Evolutionary conservation across 2,888 invertebrate species (phyloP).

Genomic region (Theodoxus fluviatilis): DNA sequence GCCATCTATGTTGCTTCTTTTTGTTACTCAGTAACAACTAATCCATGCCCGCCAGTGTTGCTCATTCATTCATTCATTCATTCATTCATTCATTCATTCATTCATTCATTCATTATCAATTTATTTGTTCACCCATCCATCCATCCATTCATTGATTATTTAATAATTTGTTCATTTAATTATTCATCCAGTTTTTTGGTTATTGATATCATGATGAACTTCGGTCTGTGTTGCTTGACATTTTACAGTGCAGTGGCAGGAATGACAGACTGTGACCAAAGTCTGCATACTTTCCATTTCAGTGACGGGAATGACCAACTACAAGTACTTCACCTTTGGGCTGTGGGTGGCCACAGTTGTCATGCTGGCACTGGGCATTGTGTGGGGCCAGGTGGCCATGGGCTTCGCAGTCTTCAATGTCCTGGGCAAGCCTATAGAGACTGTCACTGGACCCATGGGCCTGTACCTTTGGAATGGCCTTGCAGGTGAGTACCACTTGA

Average conservation of each 20-base stretch:
- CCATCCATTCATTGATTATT: too few relatives aligned
- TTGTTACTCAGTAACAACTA: too few relatives aligned
- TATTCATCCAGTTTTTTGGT: too few relatives aligned
- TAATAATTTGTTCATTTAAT: too few relatives aligned
- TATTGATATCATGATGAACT: too few relatives aligned
- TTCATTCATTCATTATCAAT: not conserved
- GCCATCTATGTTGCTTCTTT: not conserved
- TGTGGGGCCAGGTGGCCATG: slow-evolving; percentile 73
- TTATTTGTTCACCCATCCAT: too few relatives aligned
- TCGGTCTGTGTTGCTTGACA: not conserved
- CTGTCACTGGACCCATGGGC: slow-evolving; percentile 75
- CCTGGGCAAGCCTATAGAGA: slow-evolving; percentile 77
- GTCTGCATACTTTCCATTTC: slow-evolving; percentile 21
- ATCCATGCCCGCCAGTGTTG: too few relatives aligned
- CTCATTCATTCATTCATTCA: not conserved
- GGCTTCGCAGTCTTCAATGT: slow-evolving; percentile 80
- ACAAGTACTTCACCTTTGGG: slow-evolving; percentile 72
- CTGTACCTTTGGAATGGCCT: slow-evolving; percentile 80
- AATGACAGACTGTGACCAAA: not conserved
- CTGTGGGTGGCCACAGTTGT: slow-evolving; percentile 81
- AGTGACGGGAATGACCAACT: slow-evolving; percentile 33
- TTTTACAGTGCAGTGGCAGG: not conserved
- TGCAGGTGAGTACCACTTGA: slow-evolving; percentile 72
- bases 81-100: not conserved
- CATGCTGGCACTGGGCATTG: slow-evolving; percentile 75